Percentiles rank a stretch among this genome's conserved stretches.
Evolutionary conservation across 2,888 invertebrate species (phyloP).

Genomic region (Yponomeuta sedellus): DNA sequence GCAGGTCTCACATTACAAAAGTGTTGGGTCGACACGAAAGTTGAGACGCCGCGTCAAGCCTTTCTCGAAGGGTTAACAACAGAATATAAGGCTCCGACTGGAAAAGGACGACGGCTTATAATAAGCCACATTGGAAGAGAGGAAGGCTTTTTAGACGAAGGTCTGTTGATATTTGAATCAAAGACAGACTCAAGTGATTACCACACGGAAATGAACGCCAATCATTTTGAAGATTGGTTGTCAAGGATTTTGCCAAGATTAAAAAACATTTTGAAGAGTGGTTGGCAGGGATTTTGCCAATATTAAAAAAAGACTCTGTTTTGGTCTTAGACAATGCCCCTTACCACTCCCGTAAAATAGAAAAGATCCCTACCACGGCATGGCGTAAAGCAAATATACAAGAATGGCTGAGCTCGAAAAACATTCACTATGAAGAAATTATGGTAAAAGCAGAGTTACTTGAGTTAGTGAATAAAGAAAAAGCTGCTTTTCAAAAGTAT

Average conservation of each 20-base stretch:
- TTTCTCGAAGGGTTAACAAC: not conserved
- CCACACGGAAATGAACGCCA: not conserved
- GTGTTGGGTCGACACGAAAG: not conserved
- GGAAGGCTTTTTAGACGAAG: slow-evolving; percentile 1
- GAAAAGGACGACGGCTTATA: slow-evolving; percentile 6
- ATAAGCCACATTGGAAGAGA: not conserved
- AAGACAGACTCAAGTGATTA: not conserved
- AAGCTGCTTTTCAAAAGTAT: not conserved
- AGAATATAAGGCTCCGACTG: not conserved
- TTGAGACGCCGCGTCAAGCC: not conserved
- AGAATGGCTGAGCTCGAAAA: slow-evolving; percentile 17
- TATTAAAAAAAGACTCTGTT: not conserved
- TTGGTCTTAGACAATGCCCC: not conserved
- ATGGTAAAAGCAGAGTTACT: slow-evolving; percentile 17
- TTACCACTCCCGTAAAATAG: not conserved
- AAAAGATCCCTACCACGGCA: not conserved
- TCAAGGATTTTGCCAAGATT: no score
- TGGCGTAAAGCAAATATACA: slow-evolving; percentile 13
- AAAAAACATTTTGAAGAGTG: not conserved
- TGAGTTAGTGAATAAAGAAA: not conserved
- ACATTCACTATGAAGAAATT: slow-evolving; percentile 8
- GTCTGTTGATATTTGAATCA: slow-evolving; percentile 3
- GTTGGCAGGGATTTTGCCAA: not conserved
- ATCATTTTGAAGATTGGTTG: no score
- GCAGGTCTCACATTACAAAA: not conserved